These are phyloP conservation scores for Hirtodrosophila alboralis DNA, from an alignment of 2,888 invertebrate genomes.

Conservation along the genomic window DNA sequence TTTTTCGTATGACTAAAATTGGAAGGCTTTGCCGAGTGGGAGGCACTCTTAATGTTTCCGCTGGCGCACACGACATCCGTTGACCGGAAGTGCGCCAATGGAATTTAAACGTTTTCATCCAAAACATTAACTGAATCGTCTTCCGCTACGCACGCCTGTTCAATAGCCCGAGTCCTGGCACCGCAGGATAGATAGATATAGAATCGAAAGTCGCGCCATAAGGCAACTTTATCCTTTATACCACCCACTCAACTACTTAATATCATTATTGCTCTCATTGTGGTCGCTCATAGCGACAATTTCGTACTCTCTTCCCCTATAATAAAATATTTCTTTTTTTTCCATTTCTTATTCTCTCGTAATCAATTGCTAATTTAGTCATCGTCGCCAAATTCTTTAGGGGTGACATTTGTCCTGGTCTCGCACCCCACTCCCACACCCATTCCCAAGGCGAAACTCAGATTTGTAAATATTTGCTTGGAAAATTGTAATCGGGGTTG, in stretches of 20 bases:
- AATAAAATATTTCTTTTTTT: slow-evolving; percentile 2
- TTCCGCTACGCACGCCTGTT: slow-evolving; percentile 73
- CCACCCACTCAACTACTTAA: slow-evolving; percentile 48
- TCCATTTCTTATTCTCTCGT: slow-evolving; percentile 11
- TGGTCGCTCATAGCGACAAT: slow-evolving; percentile 53
- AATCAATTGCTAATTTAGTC: slow-evolving; percentile 76
- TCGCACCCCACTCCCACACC: not conserved
- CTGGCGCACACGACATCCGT: slow-evolving; percentile 81
- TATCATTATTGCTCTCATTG: slow-evolving; percentile 76
- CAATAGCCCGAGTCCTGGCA: slow-evolving; percentile 60
- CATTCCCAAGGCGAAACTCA: no score
- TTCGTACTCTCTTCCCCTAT: slow-evolving; percentile 7
- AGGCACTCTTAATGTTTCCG: slow-evolving; percentile 81
- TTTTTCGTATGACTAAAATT: no score
- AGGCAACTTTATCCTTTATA: slow-evolving; percentile 5
- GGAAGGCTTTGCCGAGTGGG: not conserved
- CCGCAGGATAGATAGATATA: slow-evolving; percentile 48
- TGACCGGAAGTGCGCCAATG: slow-evolving; percentile 78
- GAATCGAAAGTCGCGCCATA: slow-evolving; percentile 1
- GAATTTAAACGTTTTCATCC: slow-evolving; percentile 78
- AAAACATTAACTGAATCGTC: slow-evolving; percentile 79
- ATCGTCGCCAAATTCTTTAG: slow-evolving; percentile 54
- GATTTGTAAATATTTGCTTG: slow-evolving; percentile 69
- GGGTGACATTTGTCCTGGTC: slow-evolving; percentile 51
- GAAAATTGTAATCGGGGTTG: slow-evolving; percentile 51